phyloP scores from a whole-genome alignment of 2,113 vertebrate species.

The Taurulus bubalis region DNA sequence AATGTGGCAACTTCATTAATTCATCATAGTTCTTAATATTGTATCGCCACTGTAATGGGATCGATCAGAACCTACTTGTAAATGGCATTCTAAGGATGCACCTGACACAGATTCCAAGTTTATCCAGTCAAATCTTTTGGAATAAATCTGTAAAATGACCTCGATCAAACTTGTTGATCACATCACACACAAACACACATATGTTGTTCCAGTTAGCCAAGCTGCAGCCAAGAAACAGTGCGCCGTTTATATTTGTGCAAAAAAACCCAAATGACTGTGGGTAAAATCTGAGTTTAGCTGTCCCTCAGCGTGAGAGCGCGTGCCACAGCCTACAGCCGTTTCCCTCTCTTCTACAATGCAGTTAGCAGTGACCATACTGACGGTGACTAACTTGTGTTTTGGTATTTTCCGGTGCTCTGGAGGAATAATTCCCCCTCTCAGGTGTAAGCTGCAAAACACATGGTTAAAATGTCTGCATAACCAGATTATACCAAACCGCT shows the following conservation, averaged over 20 bases:
- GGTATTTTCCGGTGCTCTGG: not conserved
- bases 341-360: not conserved
- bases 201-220: too few species aligned
- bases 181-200: too few species aligned
- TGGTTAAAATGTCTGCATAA: not conserved
- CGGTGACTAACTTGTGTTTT: not conserved
- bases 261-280: not conserved
- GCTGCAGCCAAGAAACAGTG: too few species aligned
- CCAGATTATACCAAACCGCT: too few species aligned
- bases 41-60: accelerated
- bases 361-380: not conserved
- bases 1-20: too few species aligned
- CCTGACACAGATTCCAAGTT: not conserved
- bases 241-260: not conserved
- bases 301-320: not conserved
- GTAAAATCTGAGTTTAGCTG: not conserved
- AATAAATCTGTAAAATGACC: not conserved
- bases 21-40: too few species aligned
- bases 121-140: not conserved
- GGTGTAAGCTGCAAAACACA: not conserved
- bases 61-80: not conserved
- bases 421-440: too few species aligned
- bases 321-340: not conserved
- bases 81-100: not conserved
- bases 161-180: not conserved